Evolutionary conservation across 2,888 invertebrate species (phyloP), one percentile per base, ranked within the genome.

Genomic region (Lepetodrilus schrolli): DNA sequence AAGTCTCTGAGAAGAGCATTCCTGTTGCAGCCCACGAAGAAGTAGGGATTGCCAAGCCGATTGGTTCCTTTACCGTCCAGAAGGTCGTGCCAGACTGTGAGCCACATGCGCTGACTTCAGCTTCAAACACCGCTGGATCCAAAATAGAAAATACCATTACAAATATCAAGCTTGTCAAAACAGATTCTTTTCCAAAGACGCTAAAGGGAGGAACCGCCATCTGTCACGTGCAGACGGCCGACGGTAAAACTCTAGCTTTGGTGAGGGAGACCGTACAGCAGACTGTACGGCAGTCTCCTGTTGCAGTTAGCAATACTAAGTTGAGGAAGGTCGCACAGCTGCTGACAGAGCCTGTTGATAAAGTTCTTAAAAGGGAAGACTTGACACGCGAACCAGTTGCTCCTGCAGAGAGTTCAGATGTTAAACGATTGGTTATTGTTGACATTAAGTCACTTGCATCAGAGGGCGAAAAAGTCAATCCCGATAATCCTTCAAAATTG

Each of bases 191-290:
- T 21, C 68, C 68, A 13, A 70, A 37, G 21, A 48, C 70, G 1
- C 36, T 70, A 34, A 38, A 23, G 26, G 47, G 47, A 20, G 68
- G 68, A 30, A 68, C 68, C 5, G 34, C 68, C 1, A 68, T 68
- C 20, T 70, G 70, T 34, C 49, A 70, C 36, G 50, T 70, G 23
- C 49, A 70, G 17, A 70, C 50, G 17, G 34, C 38, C 34, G 68
- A 68, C 30, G 68, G 48, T n/a, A 68, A 68, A 68, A 68, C 48
- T 30, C 26, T 68, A n/a, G 68, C 68, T 37, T 23, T 26, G 13
- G 36, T 38, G 10, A 34, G 26, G 13, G 49, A 65, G 26, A 47
- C 30, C 5, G 13, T 36, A 26, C 58, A 58, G 20, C 65, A 66
- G 70, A 43, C 43, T 38, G n/a, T 7, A 43, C 13, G 13, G 17